A percentile compares a stretch with the other conserved stretches of the same genome.
Conservation (phyloP, 2,113 vertebrate species). For the Glaucidium brasilianum region DNA sequence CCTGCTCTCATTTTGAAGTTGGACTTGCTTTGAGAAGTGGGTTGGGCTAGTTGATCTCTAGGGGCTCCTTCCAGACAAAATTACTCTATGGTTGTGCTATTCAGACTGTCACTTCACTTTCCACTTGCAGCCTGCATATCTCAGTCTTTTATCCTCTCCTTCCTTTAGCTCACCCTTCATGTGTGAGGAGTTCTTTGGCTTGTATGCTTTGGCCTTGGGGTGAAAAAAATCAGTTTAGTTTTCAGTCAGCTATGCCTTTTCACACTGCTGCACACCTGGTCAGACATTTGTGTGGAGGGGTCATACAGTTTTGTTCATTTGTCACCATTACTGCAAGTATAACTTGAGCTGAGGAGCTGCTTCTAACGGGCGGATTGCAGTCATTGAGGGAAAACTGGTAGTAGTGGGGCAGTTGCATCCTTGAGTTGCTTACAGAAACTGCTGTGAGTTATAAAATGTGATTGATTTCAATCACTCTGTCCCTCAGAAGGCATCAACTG, state of each 20-base stretch:
- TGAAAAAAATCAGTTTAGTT: background rate
- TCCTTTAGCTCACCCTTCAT: background rate
- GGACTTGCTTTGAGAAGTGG: background rate
- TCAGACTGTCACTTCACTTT: background rate
- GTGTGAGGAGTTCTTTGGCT: background rate
- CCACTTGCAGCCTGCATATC: background rate
- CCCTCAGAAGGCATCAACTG: background rate
- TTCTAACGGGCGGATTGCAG: background rate
- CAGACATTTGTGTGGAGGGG: background rate
- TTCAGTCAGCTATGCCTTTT: background rate
- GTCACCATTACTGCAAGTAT: background rate
- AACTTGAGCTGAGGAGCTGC: background rate
- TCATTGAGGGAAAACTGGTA: background rate
- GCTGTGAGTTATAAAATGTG: background rate
- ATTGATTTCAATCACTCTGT: slow-evolving; percentile 13
- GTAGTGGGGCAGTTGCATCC: background rate
- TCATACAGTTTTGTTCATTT: background rate
- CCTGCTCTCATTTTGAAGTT: background rate
- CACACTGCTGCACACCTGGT: background rate
- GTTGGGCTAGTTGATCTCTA: background rate
- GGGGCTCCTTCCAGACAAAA: background rate
- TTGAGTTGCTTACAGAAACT: background rate
- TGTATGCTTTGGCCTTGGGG: background rate
- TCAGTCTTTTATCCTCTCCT: background rate
- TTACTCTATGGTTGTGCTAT: background rate